Evolutionary conservation across 2,888 invertebrate genomes (phyloP), one percentile per base, ranked within the genome.

Genomic region (Tachina lurida): DNA sequence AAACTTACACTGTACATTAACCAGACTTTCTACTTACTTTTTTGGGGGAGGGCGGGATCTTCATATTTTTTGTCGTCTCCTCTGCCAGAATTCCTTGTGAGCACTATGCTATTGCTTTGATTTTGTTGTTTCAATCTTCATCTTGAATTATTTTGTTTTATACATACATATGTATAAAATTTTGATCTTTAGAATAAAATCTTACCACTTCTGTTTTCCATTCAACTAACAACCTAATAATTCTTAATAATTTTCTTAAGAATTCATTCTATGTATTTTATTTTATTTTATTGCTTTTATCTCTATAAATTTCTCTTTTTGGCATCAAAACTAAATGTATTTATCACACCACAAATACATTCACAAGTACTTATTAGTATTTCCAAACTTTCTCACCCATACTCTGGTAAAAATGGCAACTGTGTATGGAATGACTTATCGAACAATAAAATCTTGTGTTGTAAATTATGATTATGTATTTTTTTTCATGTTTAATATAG

Each of bases 401-500:
- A 63, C 62, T 17, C 54, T 39, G 41, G 17, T 17, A 47, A 47
- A 31, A 47, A 56, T 12, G 31, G 0, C 47, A 15, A 41, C 13
- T 58, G 49, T 31, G 10, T 22, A 43, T 3, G 54, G 39, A 12
- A 49, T 15, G 31, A 65, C n/a, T 73, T 43, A 68, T 49, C 19
- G 54, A 56, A 62, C 67, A 47, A 31, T 39, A 58, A 71, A 49
- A 62, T 70, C 62, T 13, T 43, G 10, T 60, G 17, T 56, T 10
- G 49, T 77, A 58, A 65, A 49, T 41, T 19, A 17, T 52, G 10
- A 45, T 39, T 31, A 3, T 39, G 39, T 73, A 1, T 39, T 60
- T 60, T 17, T 83, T 47, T 74, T 31, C 3, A 4, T 31, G 31
- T 68, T 41, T 67, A 82, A 63, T 74, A 73, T 78, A 74, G 74